Percentiles rank a stretch among this genome's conserved stretches.
These are phyloP conservation scores for Ianthella basta DNA, from an alignment of 37 sponge, comb jelly and placozoan species.

Conservation along the genomic window DNA sequence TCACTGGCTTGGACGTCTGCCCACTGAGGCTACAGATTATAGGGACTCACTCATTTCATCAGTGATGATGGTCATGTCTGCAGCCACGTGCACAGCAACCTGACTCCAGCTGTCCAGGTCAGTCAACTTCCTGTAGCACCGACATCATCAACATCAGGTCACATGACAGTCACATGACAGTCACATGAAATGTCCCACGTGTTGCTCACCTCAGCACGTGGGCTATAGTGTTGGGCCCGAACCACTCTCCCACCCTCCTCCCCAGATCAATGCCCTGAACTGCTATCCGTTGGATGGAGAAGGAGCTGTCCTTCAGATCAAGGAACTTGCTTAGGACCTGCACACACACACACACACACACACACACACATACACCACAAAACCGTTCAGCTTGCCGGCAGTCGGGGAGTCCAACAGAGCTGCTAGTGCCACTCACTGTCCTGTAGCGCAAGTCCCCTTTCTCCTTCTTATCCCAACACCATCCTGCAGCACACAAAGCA, in stretches of 20 bases:
- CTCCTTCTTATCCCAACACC: slow-evolving; percentile 11
- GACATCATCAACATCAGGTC: background rate
- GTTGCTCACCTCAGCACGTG: slow-evolving; percentile 84
- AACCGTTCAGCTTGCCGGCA: background rate
- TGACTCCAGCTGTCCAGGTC: slow-evolving; percentile 79
- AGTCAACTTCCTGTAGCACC: slow-evolving; percentile 72
- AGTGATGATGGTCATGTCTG: slow-evolving; percentile 92
- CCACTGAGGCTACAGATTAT: no score
- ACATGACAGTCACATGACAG: background rate
- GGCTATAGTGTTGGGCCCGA: slow-evolving; percentile 98
- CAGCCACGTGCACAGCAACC: slow-evolving; percentile 92
- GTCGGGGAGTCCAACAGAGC: background rate
- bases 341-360: background rate
- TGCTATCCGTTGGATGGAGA: slow-evolving; percentile 95
- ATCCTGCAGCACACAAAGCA: background rate
- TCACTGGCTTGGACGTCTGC: no score
- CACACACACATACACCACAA: background rate
- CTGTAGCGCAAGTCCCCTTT: background rate
- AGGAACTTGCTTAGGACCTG: slow-evolving; percentile 91
- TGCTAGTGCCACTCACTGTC: slow-evolving; percentile 11
- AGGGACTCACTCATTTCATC: slow-evolving; percentile 90
- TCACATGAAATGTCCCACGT: no score
- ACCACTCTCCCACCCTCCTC: slow-evolving; percentile 88
- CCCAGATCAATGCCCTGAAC: slow-evolving; percentile 85
- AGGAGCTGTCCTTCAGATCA: slow-evolving; percentile 82